Conservation (phyloP, 2,113 vertebrate genomes). For the Nansenia antarctica region DNA sequence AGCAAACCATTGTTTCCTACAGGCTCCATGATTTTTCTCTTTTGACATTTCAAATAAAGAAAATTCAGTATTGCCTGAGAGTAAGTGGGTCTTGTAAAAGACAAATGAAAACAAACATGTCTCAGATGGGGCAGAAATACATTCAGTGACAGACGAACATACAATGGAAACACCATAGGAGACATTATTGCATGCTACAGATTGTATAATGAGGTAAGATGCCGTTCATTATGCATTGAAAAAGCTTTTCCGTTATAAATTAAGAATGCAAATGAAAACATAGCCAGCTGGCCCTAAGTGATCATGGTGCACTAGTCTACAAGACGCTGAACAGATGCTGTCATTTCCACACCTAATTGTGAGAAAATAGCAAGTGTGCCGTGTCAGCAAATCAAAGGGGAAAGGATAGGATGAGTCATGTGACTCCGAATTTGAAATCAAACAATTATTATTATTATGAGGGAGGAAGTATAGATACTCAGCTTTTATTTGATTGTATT, state of each 20-base stretch:
- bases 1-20: too few species aligned
- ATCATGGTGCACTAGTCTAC: slow-evolving; percentile 42
- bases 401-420: not conserved
- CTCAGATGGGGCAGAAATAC: not conserved
- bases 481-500: too few species aligned
- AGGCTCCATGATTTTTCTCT: too few species aligned
- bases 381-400: slow-evolving; percentile 35
- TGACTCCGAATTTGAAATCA: not conserved
- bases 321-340: slow-evolving; percentile 37
- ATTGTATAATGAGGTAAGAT: slow-evolving; percentile 3
- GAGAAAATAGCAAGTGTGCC: slow-evolving; percentile 4
- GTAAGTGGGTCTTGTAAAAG: too few species aligned
- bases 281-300: slow-evolving; percentile 47
- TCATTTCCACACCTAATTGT: slow-evolving; percentile 22
- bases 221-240: slow-evolving; percentile 8
- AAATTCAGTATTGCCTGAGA: too few species aligned
- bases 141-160: slow-evolving; percentile 5
- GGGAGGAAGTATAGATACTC: too few species aligned
- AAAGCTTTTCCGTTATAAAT: slow-evolving; percentile 45
- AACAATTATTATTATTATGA: too few species aligned
- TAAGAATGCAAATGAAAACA: slow-evolving; percentile 49
- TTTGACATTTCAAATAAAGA: too few species aligned
- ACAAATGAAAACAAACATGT: too few species aligned
- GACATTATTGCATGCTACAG: not conserved
- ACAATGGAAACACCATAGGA: slow-evolving; percentile 40